Evolutionary conservation across 2,797 vertebrate species (phyloP), one percentile per base, ranked within the genome.

Genomic region (Enteromius thamalakanensis): DNA sequence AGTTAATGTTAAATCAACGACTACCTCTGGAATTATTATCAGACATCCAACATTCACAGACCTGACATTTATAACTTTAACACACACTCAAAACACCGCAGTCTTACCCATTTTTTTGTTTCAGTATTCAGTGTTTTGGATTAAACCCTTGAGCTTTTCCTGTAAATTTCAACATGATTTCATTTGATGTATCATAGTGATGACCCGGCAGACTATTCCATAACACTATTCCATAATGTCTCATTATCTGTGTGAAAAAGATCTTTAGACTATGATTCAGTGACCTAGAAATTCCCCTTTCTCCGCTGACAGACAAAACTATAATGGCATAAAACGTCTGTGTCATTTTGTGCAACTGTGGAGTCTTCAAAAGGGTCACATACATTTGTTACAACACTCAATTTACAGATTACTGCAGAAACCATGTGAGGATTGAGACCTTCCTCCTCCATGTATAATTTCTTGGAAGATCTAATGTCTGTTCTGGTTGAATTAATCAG

Each of bases 401-500:
- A 37, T 76, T 69, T 26, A 12, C 19, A 64, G 55, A 68, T 29
- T 58, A 68, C 49, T 69, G 49, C 64, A 58, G 17, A 70, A 69
- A 70, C 19, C 40, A 45, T 83, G 0, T 62, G 67, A 71, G 76
- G 64, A 79, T 79, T 79, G 71, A 51, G 29, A 79, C 42, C 14
- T 4, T 70, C 74, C 65, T 70, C 53, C 65, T 70, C 21, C 21
- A 79, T 3, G 47, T 77, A 26, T 14, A 11, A 15, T 47, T 82
- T 67, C 37, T 60, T 49, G 74, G 40, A 80, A 72, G 21, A n/a
- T 82, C 70, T 49, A n/a, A 29, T 87, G 81, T 83, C 80, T 74
- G 71, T 62, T 80, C 70, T 67, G 64, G 23, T 62, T 79, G 79
- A 86, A 84, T 26, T 78, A 70, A 78, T 88, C 32, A 77, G 45